Conservation (phyloP, 2,113 vertebrate genomes). For the Caretta caretta region DNA sequence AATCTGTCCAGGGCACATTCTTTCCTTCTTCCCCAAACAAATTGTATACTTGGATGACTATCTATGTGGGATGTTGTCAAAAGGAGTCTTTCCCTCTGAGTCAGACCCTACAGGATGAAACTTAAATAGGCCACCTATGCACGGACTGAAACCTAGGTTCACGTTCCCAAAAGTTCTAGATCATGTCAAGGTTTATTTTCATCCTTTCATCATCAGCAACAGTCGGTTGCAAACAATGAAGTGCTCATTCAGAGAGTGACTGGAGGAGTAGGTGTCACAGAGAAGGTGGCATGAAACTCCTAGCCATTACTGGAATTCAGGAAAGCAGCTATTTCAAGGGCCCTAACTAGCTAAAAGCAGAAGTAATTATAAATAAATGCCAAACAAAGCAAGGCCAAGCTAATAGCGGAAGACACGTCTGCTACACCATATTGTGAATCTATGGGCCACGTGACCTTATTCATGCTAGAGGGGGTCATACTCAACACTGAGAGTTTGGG, state of each 20-base stretch:
- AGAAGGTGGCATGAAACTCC: conserved; percentile 49
- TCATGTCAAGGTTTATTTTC: background rate
- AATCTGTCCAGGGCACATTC: background rate
- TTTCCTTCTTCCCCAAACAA: background rate
- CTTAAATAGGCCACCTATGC: background rate
- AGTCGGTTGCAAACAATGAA: background rate
- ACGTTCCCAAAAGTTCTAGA: conserved; percentile 13
- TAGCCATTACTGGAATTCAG: conserved; percentile 44
- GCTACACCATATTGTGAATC: conserved; percentile 26
- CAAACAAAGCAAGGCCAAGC: background rate
- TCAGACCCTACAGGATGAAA: background rate
- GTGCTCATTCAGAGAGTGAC: background rate
- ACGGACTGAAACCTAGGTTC: background rate
- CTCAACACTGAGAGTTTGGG: background rate
- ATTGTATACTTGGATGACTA: background rate
- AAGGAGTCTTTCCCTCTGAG: background rate
- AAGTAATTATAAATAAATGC: background rate
- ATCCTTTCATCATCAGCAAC: fast-evolving
- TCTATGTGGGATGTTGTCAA: background rate
- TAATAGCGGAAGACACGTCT: conserved; percentile 8
- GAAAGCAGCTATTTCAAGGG: background rate
- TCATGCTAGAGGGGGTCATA: background rate
- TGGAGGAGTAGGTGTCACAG: conserved; percentile 20
- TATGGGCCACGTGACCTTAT: background rate
- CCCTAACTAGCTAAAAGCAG: conserved; percentile 33